These are phyloP conservation scores for Alosa sapidissima DNA, from an alignment of 2,797 vertebrate genomes.

Conservation along the genomic window DNA sequence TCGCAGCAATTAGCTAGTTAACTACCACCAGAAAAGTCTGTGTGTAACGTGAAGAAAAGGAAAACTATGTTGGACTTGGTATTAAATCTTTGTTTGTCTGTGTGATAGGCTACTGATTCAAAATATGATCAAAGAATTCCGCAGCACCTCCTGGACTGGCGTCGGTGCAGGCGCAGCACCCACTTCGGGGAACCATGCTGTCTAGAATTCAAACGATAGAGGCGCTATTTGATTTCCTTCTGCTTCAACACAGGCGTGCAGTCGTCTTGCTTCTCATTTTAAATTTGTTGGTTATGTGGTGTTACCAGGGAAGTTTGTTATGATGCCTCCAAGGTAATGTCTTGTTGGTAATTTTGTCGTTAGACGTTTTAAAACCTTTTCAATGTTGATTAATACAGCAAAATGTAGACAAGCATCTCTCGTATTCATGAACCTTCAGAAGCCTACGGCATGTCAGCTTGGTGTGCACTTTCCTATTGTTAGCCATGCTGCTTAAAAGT, in stretches of 20 bases:
- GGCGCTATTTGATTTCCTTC: background rate
- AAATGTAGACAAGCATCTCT: background rate
- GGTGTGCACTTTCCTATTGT: background rate
- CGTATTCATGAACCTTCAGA: background rate
- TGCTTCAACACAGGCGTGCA: background rate
- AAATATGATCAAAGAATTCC: background rate
- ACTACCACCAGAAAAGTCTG: no score
- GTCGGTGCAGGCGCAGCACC: no score
- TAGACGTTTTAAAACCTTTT: background rate
- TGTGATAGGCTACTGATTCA: no score
- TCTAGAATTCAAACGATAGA: background rate
- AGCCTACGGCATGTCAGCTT: background rate
- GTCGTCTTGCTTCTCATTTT: background rate
- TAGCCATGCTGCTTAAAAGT: background rate
- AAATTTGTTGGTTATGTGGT: constrained; percentile 15
- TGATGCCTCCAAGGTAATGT: background rate
- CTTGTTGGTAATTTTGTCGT: background rate
- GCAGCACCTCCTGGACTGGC: no score
- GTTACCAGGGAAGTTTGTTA: constrained; percentile 21
- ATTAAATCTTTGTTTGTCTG: no score
- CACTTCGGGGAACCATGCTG: background rate
- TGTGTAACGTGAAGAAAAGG: no score
- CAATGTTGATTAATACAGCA: background rate
- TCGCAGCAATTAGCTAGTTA: no score
- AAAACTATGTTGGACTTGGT: no score